Base-by-base conservation (phyloP, 2,797 vertebrate genomes). In the Parambassis ranga region DNA sequence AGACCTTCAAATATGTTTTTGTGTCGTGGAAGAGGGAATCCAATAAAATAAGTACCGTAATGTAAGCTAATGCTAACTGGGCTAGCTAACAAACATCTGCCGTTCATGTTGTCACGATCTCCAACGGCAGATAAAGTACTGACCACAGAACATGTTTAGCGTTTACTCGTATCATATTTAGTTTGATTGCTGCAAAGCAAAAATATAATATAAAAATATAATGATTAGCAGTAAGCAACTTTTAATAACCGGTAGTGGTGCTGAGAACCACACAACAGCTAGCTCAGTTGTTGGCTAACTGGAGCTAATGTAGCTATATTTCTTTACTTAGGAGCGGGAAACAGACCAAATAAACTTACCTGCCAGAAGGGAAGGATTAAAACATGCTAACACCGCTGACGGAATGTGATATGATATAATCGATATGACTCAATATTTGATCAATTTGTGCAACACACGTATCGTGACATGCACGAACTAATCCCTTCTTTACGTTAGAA, bases 301-400 rank as follows among this genome's bases (percentile, higher is more conserved):
- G 20, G 18, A 61, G 84, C 83, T 87, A 86, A 71, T 2, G 3
- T 4, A 26, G 48, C n/a, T n/a, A n/a, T n/a, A n/a, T n/a, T n/a
- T n/a, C n/a, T n/a, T n/a, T n/a, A n/a, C n/a, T n/a, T n/a, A n/a
- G n/a, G n/a, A n/a, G n/a, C n/a, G n/a, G n/a, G n/a, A 22, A 32
- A 19, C 2, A 15, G 1, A 51, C 5, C 6, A 31, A 9, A 11
- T 19, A 22, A 2, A 81, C 79, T 79, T 42, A 87, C 86, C 81
- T 71, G 55, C 10, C 38, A n/a, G 4, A 42, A 18, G 0, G 3
- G 3, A 2, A 11, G 30, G 1, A 19, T 69, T 65, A 76, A 41
- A 82, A 71, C 65, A 75, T 59, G 4, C 13, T 13, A 43, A n/a
- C n/a, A n/a, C 1, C 39, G 0, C 1, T 7, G 20, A 10, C 2